Conservation (phyloP, 1,140 invertebrate genomes). For the Drosophila elegans region DNA sequence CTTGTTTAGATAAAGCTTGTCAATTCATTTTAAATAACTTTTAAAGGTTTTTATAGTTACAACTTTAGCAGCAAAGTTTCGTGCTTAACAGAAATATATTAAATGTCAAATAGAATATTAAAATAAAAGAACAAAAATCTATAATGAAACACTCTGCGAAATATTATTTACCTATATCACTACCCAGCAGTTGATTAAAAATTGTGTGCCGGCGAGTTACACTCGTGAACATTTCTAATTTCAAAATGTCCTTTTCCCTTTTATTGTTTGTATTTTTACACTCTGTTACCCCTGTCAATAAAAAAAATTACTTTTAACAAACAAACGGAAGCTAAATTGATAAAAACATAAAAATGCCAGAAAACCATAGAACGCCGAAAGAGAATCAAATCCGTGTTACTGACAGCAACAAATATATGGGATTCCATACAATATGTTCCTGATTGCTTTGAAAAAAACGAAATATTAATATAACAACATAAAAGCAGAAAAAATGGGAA, state of each 20-base stretch:
- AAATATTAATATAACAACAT: slow-evolving; percentile 22
- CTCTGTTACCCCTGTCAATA: slow-evolving; percentile 56
- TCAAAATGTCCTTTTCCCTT: slow-evolving; percentile 13
- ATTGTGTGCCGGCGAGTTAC: slow-evolving; percentile 6
- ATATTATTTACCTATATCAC: background rate
- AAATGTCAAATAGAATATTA: background rate
- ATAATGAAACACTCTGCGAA: no score
- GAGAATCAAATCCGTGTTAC: slow-evolving; percentile 57
- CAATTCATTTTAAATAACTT: no score
- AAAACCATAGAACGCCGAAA: slow-evolving; percentile 37
- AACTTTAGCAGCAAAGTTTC: no score
- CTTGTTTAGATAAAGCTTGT: background rate
- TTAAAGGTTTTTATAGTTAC: no score
- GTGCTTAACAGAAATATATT: no score
- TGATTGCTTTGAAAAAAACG: slow-evolving; percentile 58
- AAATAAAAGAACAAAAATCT: background rate
- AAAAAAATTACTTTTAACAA: slow-evolving; percentile 26
- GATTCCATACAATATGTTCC: slow-evolving; percentile 25
- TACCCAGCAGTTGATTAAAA: slow-evolving; percentile 62
- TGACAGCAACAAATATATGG: slow-evolving; percentile 35
- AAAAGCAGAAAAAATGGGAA: slow-evolving; percentile 18
- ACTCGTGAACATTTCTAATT: slow-evolving; percentile 30
- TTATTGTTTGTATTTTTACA: slow-evolving; percentile 20
- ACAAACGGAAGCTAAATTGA: slow-evolving; percentile 30
- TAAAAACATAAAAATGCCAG: slow-evolving; percentile 28